Base-by-base conservation (phyloP, 2,888 invertebrate species). In the Leucania comma region DNA sequence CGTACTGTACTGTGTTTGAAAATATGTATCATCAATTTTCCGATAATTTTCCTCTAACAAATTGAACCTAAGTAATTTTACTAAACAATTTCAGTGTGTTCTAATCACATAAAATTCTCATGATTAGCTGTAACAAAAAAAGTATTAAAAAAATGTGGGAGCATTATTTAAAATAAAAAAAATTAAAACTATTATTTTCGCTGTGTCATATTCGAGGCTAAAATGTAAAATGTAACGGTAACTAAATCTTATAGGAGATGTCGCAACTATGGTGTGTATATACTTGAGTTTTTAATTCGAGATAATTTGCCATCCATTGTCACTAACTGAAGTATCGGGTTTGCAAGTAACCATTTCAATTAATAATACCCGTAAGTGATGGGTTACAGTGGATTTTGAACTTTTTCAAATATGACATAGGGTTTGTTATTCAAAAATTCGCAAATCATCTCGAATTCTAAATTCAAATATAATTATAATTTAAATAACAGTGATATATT, bases 141-240 rank as follows among this genome's bases (percentile, higher is more conserved):
- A 2, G 35, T 38, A 60, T 42, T 38, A 14, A 58, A 64, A 74
- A 65, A 69, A 60, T 82, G 82, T 79, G 69, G 71, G 9, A 65
- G 58, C 60, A 65, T 42, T 0, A 26, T 38, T 38, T 57, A 22
- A 35, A 35, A 57, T 57, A n/a, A 57, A 64, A 66, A 51, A 17
- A 54, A 46, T 12, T 53, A 58, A 14, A 35, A 57, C 1, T 54
- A 20, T 62, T 26, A 68, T 72, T 71, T 70, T 78, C 70, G 60
- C 71, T 72, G 84, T 84, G 83, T 84, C 84, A 84, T 84, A 84
- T 73, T 82, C 12, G 84, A 84, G 83, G 84, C 83, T 84, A 84
- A 83, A 82, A 58, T 51, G 3, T 84, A 82, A 82, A 82, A 56
- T 56, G 3, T 69, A 81, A 81, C 65, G 74, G 64, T 76, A 62